Evolutionary conservation across 2,113 vertebrate species (phyloP).

Genomic region (Pavo muticus): DNA sequence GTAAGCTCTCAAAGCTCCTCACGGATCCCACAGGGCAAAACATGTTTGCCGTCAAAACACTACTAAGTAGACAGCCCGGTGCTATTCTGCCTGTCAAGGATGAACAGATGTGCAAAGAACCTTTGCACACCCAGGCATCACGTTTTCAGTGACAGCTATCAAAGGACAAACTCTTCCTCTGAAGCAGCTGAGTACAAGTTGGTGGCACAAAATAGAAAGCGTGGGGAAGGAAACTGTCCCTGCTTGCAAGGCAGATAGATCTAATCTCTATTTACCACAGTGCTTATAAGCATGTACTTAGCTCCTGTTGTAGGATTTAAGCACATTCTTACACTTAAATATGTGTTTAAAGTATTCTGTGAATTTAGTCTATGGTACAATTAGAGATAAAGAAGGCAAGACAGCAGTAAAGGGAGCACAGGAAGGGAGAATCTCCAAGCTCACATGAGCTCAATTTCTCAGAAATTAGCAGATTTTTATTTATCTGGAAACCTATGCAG

Average conservation of each 20-base stretch:
- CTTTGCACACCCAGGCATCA: neutral
- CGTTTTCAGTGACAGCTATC: neutral
- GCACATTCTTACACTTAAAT: neutral
- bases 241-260: neutral
- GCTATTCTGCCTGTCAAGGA: neutral
- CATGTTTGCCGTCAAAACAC: neutral
- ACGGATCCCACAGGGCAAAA: neutral
- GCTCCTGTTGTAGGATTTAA: neutral
- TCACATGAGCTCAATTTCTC: neutral
- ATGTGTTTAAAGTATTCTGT: neutral
- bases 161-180: neutral
- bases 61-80: neutral
- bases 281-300: neutral
- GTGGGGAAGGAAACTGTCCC: neutral
- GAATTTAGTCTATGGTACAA: neutral
- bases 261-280: neutral
- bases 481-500: neutral
- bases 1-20: accelerated
- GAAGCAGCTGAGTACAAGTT: neutral
- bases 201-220: neutral
- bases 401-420: neutral
- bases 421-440: neutral
- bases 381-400: neutral
- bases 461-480: neutral
- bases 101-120: accelerated